Base-by-base conservation (phyloP, 2,888 invertebrate genomes). In the Pammene fasciana region DNA sequence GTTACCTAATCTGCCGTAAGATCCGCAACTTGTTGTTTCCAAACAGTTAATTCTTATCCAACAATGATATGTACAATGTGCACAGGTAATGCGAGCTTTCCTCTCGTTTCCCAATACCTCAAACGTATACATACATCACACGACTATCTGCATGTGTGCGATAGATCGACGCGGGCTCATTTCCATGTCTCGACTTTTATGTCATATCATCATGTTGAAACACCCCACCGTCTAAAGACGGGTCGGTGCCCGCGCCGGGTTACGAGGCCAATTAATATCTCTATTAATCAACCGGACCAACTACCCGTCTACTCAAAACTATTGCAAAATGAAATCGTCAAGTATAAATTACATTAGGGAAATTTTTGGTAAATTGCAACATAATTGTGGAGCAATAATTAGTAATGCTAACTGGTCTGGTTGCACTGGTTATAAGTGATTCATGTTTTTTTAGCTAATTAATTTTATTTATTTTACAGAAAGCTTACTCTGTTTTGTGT, bases 311-410 rank as follows among this genome's bases (percentile, higher is more conserved):
- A 52, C 45, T 61, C 45, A 16, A 54, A 67, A 67, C 54, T 38
- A 43, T 68, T 64, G 62, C 56, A 50, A 68, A 68, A 62, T 56
- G 14, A 43, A 59, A 67, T 60, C 13, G 64, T 64, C n/a, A n/a
- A n/a, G n/a, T 48, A 45, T 50, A 68, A 50, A 43, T 48, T 38
- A 56, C 48, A 50, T 68, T 64, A 57, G 62, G 62, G 68, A 62
- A 50, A 36, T 9, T 57, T 68, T 50, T n/a, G 5, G 56, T 10
- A 6, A 41, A 36, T 67, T 62, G 26, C 61, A 26, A 48, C 48
- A 62, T 41, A n/a, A 18, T 52, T 38, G 46, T 61, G 14, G 56
- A 34, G 55, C 48, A 56, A 68, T 41, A 48, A 43, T 62, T 64
- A 64, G 61, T 45, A 34, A 14, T 26, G 14, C 34, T 38, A 8